A percentile compares a stretch with the other conserved stretches of the same genome.
Evolutionary conservation across 1,140 invertebrate species (phyloP).

Genomic region (Homalodisca vitripennis): DNA sequence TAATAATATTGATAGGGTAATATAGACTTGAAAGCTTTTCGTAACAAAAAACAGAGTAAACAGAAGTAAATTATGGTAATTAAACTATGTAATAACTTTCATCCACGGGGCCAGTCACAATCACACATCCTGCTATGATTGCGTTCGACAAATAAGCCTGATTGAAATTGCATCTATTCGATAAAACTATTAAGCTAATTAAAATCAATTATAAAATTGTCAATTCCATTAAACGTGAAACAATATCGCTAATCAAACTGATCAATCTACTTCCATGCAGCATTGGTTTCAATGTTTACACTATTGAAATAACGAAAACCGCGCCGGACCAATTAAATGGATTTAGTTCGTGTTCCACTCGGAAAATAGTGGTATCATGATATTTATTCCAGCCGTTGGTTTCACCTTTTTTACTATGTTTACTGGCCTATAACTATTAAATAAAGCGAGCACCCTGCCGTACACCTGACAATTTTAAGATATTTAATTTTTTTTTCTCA

Average conservation of each 20-base stretch:
- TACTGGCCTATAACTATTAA: no score
- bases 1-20: no score
- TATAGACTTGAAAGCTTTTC: no score
- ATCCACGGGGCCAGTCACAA: not conserved
- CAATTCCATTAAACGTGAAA: constrained; percentile 23
- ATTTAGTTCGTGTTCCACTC: not conserved
- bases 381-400: no score
- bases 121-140: not conserved
- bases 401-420: no score
- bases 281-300: constrained; percentile 12
- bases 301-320: not conserved
- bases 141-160: not conserved
- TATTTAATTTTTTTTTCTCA: no score
- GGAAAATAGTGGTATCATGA: no score
- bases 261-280: constrained; percentile 8
- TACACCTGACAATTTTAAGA: no score
- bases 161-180: not conserved
- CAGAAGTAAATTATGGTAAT: not conserved
- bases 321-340: not conserved
- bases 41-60: no score
- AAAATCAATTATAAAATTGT: constrained; percentile 26
- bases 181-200: constrained; percentile 19
- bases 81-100: not conserved
- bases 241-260: constrained; percentile 13
- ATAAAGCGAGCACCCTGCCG: no score